Evolutionary conservation across 2,797 vertebrate species (phyloP), one percentile per base, ranked within the genome.

Genomic region (Pelochelys cantorii): DNA sequence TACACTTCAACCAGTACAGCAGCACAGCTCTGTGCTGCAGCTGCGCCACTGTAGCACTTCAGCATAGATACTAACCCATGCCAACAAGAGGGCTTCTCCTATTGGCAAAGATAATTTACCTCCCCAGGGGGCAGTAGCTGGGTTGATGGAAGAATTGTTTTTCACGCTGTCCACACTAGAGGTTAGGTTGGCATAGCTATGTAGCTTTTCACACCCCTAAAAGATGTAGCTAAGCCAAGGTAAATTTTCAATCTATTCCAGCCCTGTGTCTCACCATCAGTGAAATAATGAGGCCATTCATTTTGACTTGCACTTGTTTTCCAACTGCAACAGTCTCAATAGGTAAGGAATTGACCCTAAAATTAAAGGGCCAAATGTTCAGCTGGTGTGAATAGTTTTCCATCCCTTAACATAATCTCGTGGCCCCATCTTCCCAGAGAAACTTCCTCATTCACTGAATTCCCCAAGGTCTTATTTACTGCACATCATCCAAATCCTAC

Each of bases 271-370:
- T 90, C 60, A 42, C 3, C 29, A 52, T 74, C 48, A 55, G 29
- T 55, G 11, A 62, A 60, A 60, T 42, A 74, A 0, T 9, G 1
- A 27, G 3, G 1, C 57, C 89, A 2, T 0, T 86, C 77, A 17
- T 2, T 2, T 1, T 86, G 74, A 83, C 18, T 85, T 91, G 5
- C 22, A 55, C 52, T 95, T 3, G 0, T 81, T 77, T 62, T 3
- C 3, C n/a, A 86, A 81, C 81, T 56, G 2, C 53, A 7, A 71
- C 4, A 1, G 31, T 31, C 60, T 31, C 60, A 31, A 31, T 31
- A 31, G 23, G 60, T 17, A 65, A 65, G 29, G 60, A 65, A 65
- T 31, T 65, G 60, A 31, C 60, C 13, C 29, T 65, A 65, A 31
- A 65, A 65, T 65, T 14, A 65, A 62, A 62, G 60, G 14, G 29